Conservation (phyloP, 2,113 vertebrate species). For the Tachuris rubrigastra region DNA sequence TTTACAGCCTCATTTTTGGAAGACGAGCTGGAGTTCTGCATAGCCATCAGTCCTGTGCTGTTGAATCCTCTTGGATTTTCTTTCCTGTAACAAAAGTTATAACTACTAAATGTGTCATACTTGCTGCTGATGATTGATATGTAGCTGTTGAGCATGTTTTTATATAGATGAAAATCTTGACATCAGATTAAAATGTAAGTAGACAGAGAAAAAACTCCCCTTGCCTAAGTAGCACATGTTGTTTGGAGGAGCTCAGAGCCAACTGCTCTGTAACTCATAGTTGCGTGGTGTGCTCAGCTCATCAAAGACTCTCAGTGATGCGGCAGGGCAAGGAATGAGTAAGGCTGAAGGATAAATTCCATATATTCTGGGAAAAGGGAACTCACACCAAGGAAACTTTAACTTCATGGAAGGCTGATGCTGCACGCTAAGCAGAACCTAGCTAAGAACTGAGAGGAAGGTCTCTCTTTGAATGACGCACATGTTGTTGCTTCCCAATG, state of each 20-base stretch:
- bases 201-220: neutral
- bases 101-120: neutral
- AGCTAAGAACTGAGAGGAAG: neutral
- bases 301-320: neutral
- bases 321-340: neutral
- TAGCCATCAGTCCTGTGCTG: neutral
- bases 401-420: neutral
- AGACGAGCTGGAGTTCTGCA: neutral
- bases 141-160: neutral
- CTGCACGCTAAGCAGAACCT: neutral
- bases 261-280: neutral
- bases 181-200: neutral
- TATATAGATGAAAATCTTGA: neutral
- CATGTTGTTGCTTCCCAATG: neutral
- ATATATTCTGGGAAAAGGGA: neutral
- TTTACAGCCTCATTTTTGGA: constrained; percentile 12
- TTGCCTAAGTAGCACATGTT: neutral
- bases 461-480: neutral
- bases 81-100: neutral
- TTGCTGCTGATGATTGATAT: constrained; percentile 11
- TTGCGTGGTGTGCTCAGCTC: neutral
- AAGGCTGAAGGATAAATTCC: constrained; percentile 23
- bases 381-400: constrained; percentile 26
- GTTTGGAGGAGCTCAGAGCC: neutral
- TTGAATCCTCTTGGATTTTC: constrained; percentile 12